Evolutionary conservation across 2,888 invertebrate genomes (phyloP), one percentile per base, ranked within the genome.

Genomic region (Spodoptera picta): DNA sequence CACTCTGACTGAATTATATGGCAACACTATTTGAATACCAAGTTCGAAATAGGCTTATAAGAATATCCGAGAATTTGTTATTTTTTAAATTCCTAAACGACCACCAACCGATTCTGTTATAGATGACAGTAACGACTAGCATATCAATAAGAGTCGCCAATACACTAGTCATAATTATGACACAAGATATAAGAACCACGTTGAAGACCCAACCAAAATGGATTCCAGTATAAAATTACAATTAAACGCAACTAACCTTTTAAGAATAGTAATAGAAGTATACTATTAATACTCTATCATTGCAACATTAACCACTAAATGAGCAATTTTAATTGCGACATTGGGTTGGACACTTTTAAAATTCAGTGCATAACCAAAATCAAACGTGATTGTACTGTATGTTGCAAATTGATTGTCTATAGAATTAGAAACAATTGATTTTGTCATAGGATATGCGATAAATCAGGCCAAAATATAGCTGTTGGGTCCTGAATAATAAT

Each of bases 341-440:
- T 66, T 48, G 36, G 63, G 24, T 31, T 12, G 14, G 51, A 42
- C 51, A 69, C 48, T 61, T 63, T 81, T 79, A 73, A 62, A 68
- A 79, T 81, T 76, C 81, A 69, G 44, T 55, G 44, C 68, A 62
- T 64, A 64, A 43, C 58, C 65, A 55, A 70, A 58, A 60, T 55
- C 5, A 47, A 54, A 72, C 69, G 77, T 79, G 81, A 62, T 58
- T 65, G 66, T 54, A 77, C 77, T 65, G 69, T 69, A 49, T 65
- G 62, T 64, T 31, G 76, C 66, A 59, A 68, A 64, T 65, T 65
- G 53, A 68, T 60, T 44, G 65, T 19, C 54, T 55, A 71, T 76
- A 62, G 73, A 69, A 77, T 56, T 52, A 62, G 24, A 71, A 61
- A 73, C 66, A 72, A 68, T 77, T 50, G 71, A 52, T 47, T 56